These are phyloP conservation scores for Neosalanx taihuensis DNA, from an alignment of 2,797 vertebrate genomes.

Conservation along the genomic window DNA sequence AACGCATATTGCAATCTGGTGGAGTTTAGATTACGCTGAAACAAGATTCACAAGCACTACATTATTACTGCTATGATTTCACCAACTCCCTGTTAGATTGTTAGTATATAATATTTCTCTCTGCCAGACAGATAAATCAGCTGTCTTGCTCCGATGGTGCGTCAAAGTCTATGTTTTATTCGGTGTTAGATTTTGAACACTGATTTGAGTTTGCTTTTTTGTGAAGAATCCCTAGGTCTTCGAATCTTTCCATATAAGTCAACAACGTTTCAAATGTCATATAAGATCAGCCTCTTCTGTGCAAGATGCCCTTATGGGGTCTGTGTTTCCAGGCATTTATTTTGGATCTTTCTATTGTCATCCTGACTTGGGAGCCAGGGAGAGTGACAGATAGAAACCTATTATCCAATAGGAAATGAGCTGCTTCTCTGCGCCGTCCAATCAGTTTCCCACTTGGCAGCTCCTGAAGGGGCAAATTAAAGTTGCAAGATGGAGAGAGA, in stretches of 20 bases:
- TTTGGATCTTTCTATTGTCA: slow-evolving; percentile 10
- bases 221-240: not conserved
- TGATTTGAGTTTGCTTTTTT: not conserved
- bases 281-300: not conserved
- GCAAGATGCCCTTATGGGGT: not conserved
- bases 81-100: too few species aligned
- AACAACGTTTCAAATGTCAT: slow-evolving; percentile 8
- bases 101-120: too few species aligned
- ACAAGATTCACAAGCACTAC: too few species aligned
- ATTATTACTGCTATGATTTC: too few species aligned
- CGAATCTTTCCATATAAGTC: not conserved
- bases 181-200: not conserved
- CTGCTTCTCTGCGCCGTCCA: slow-evolving; percentile 6
- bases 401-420: slow-evolving; percentile 6
- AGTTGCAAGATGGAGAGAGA: not conserved
- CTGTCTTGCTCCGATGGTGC: not conserved
- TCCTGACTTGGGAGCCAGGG: slow-evolving; percentile 13
- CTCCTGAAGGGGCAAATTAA: slow-evolving; percentile 10
- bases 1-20: too few species aligned
- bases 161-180: not conserved
- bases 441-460: not conserved
- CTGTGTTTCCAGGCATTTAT: not conserved
- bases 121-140: too few species aligned
- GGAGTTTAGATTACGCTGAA: too few species aligned
- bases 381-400: not conserved